These are phyloP conservation scores for Gymnosoma rotundatum DNA, from an alignment of 2,888 invertebrate species.

Conservation along the genomic window DNA sequence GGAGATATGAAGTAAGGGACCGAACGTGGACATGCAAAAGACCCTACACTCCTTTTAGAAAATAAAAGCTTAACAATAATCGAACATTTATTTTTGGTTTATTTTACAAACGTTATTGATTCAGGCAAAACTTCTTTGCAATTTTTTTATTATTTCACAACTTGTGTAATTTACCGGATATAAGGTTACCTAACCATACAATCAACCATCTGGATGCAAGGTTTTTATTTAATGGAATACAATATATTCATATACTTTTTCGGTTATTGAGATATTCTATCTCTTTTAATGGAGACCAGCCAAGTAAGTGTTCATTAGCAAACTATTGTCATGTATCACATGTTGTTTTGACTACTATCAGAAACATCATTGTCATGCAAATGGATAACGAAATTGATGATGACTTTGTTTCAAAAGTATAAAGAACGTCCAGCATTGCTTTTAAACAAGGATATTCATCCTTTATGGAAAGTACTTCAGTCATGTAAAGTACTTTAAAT, in stretches of 20 bases:
- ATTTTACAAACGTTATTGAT: neutral
- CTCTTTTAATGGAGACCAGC: too few species aligned
- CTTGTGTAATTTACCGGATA: slow-evolving; percentile 7
- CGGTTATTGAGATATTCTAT: neutral
- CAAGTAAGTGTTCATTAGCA: slow-evolving; percentile 43
- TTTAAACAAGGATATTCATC: slow-evolving; percentile 12
- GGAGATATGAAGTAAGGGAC: slow-evolving; percentile 14
- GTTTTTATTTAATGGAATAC: neutral
- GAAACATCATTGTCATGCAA: slow-evolving; percentile 31
- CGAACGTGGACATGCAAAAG: slow-evolving; percentile 55
- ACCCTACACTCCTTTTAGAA: slow-evolving; percentile 1
- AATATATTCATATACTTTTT: slow-evolving; percentile 22
- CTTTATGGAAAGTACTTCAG: neutral
- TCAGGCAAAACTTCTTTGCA: neutral
- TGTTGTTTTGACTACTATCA: slow-evolving; percentile 31
- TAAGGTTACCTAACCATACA: slow-evolving; percentile 1
- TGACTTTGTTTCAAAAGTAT: neutral
- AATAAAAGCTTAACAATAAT: neutral
- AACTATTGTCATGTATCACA: slow-evolving; percentile 52
- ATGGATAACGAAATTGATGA: slow-evolving; percentile 31
- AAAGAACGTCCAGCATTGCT: neutral
- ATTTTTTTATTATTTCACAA: neutral
- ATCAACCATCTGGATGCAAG: neutral
- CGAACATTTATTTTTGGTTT: neutral
- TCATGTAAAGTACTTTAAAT: slow-evolving; percentile 3